Percentiles rank a stretch among this genome's conserved stretches.
Conservation (phyloP, 2,113 vertebrate genomes). For the Grantiella picta region DNA sequence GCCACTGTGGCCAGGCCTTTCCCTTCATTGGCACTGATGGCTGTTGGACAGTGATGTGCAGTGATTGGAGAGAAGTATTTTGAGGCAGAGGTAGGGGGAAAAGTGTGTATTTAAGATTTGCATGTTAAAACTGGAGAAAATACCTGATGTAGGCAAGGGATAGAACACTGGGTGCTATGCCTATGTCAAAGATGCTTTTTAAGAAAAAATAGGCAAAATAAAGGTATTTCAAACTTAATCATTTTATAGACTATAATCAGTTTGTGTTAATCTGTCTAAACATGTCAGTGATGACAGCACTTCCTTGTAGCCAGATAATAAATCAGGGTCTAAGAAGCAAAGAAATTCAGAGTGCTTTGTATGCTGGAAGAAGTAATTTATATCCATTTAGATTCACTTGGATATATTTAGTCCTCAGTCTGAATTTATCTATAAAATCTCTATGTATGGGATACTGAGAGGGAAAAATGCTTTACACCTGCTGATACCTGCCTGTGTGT, state of each 20-base stretch:
- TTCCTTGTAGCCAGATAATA: slow-evolving; percentile 22
- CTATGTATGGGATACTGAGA: neutral
- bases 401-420: neutral
- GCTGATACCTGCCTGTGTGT: neutral
- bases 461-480: slow-evolving; percentile 24
- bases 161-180: fast-evolving
- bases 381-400: slow-evolving; percentile 20
- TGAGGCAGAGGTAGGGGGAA: neutral
- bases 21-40: fast-evolving
- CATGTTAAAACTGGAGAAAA: neutral
- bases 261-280: slow-evolving; percentile 6
- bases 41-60: neutral
- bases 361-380: slow-evolving; percentile 11
- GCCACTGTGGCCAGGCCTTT: fast-evolving
- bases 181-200: neutral
- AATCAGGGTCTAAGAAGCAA: neutral
- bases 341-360: neutral
- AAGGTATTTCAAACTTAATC: neutral
- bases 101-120: neutral
- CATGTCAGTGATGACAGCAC: slow-evolving; percentile 4
- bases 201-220: neutral
- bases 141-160: neutral
- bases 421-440: neutral
- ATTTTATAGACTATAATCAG: neutral
- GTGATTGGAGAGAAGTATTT: neutral